Evolutionary conservation across 2,888 invertebrate genomes (phyloP).

Genomic region (Camptogramma bilineatum): DNA sequence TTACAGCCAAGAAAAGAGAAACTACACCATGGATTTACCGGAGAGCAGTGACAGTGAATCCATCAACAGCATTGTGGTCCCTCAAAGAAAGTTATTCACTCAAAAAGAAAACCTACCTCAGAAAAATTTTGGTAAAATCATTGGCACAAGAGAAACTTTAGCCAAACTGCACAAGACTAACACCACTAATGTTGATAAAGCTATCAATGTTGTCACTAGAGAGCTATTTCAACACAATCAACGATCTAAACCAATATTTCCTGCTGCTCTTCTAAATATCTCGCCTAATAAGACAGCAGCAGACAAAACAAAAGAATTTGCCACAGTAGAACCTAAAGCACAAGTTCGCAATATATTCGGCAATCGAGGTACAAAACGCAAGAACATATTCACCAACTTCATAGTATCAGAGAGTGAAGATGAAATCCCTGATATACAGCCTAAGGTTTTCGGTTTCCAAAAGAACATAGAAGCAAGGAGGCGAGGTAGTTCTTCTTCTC

Average conservation of each 20-base stretch:
- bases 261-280: slow-evolving; percentile 62
- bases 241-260: slow-evolving; percentile 62
- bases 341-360: slow-evolving; percentile 68
- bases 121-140: slow-evolving; percentile 59
- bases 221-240: slow-evolving; percentile 62
- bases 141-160: slow-evolving; percentile 60
- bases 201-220: slow-evolving; percentile 57
- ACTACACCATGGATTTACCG: slow-evolving; percentile 63
- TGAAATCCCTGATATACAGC: slow-evolving; percentile 69
- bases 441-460: slow-evolving; percentile 64
- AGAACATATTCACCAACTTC: slow-evolving; percentile 73
- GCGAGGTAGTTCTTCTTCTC: slow-evolving; percentile 44
- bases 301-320: slow-evolving; percentile 62
- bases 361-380: slow-evolving; percentile 59
- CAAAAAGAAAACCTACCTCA: slow-evolving; percentile 63
- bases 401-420: slow-evolving; percentile 74
- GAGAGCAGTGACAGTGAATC: slow-evolving; percentile 77
- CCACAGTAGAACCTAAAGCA: slow-evolving; percentile 49
- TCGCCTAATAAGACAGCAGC: slow-evolving; percentile 62
- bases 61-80: slow-evolving; percentile 72
- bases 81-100: slow-evolving; percentile 68
- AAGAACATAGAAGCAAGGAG: slow-evolving; percentile 50
- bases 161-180: slow-evolving; percentile 57
- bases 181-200: slow-evolving; percentile 53
- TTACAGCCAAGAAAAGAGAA: slow-evolving; percentile 50